Conservation (phyloP, 2,888 invertebrate species). For the Drosophila helvetica region DNA sequence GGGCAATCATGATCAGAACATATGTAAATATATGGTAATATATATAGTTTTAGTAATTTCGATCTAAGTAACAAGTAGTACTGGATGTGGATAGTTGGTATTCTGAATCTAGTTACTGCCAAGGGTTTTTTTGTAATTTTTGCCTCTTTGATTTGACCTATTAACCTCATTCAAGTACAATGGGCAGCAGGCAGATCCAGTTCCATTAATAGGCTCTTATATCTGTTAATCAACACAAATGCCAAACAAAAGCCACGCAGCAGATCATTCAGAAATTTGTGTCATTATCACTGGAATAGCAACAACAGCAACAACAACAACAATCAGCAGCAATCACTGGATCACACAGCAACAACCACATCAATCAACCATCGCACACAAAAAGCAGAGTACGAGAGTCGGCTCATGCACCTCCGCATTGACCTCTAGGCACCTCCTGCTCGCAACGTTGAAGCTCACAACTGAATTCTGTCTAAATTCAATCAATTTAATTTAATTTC, state of each 20-base stretch:
- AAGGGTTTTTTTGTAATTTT: background rate
- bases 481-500: slow-evolving; percentile 80
- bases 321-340: background rate
- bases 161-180: slow-evolving; percentile 53
- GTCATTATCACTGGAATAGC: slow-evolving; percentile 71
- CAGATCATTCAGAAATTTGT: slow-evolving; percentile 62
- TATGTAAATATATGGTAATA: too few species aligned
- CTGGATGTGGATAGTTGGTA: too few species aligned
- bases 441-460: slow-evolving; percentile 46
- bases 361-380: slow-evolving; percentile 6
- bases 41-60: too few species aligned
- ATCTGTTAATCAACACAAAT: slow-evolving; percentile 50
- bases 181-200: slow-evolving; percentile 38
- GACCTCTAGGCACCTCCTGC: slow-evolving; percentile 56
- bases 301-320: slow-evolving; percentile 15
- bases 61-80: too few species aligned
- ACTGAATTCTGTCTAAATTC: slow-evolving; percentile 70
- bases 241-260: slow-evolving; percentile 30
- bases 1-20: too few species aligned
- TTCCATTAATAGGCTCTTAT: slow-evolving; percentile 60
- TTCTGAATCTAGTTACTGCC: too few species aligned
- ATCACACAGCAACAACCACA: slow-evolving; percentile 7
- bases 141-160: slow-evolving; percentile 52
- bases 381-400: background rate
- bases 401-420: slow-evolving; percentile 55